Evolutionary conservation across 92 coral and sea anemone genomes (phyloP).

Genomic region (Paragorgia papillata): DNA sequence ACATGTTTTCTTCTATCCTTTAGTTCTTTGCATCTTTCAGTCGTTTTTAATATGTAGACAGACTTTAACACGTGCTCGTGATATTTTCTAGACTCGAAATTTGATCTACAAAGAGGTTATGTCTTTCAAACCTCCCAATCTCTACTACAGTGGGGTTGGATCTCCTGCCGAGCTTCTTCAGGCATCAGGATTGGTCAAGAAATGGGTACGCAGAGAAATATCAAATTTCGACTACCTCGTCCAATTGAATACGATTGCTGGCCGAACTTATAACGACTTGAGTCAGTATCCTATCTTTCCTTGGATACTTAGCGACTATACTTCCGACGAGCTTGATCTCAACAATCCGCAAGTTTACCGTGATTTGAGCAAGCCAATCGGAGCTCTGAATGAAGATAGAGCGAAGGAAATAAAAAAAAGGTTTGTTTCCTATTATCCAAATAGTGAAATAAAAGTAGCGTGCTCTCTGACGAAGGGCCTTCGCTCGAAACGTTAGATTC

Average conservation of each 20-base stretch:
- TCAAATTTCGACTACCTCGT: constrained; percentile 94
- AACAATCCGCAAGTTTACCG: constrained; percentile 77
- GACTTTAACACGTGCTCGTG: too few species aligned
- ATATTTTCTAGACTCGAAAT: constrained; percentile 71
- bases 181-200: constrained; percentile 88
- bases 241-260: constrained; percentile 98
- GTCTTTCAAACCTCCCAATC: constrained; percentile 82
- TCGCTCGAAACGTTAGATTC: too few species aligned
- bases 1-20: too few species aligned
- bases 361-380: constrained; percentile 87
- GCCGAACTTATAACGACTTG: constrained; percentile 90
- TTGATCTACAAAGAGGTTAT: constrained; percentile 77
- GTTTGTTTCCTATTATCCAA: constrained; percentile 58
- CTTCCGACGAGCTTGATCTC: constrained; percentile 74
- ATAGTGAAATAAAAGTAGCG: background rate
- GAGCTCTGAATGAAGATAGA: constrained; percentile 70
- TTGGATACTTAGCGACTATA: constrained; percentile 82
- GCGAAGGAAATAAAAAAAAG: constrained; percentile 62
- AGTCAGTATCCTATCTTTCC: constrained; percentile 98
- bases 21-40: too few species aligned
- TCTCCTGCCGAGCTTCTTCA: constrained; percentile 89
- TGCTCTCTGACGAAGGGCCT: too few species aligned
- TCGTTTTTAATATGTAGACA: too few species aligned
- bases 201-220: constrained; percentile 94
- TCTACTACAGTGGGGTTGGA: constrained; percentile 88